A percentile compares a stretch with the other conserved stretches of the same genome.
These are phyloP conservation scores for Galerucella calmariensis DNA, from an alignment of 2,888 invertebrate species.

Conservation along the genomic window DNA sequence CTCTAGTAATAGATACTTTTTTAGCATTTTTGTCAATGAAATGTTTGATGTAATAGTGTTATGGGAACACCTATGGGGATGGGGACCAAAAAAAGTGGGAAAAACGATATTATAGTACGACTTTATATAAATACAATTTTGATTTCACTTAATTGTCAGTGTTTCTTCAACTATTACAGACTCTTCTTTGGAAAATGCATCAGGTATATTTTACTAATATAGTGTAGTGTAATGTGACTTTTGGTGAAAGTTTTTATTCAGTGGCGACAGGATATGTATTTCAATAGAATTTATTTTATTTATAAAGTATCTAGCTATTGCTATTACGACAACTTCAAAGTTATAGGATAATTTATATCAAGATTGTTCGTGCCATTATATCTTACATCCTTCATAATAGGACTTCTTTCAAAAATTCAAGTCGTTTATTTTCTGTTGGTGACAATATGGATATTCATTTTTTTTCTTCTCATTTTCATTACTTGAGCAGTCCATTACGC, in stretches of 20 bases:
- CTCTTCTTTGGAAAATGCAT: constrained; percentile 39
- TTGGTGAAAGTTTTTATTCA: constrained; percentile 28
- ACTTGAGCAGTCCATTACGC: too few relatives aligned
- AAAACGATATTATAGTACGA: not conserved
- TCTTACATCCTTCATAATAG: too few relatives aligned
- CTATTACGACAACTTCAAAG: too few relatives aligned
- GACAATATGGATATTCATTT: too few relatives aligned
- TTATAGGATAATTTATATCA: too few relatives aligned
- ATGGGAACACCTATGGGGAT: constrained; percentile 9
- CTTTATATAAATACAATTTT: constrained; percentile 45
- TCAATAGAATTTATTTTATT: too few relatives aligned
- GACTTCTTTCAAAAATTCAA: too few relatives aligned
- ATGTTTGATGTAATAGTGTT: constrained; percentile 10
- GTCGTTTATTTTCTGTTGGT: too few relatives aligned
- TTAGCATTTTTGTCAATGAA: constrained; percentile 4
- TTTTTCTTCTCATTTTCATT: too few relatives aligned
- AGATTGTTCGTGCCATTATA: too few relatives aligned
- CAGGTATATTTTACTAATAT: constrained; percentile 35
- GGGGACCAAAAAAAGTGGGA: constrained; percentile 39
- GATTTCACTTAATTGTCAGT: constrained; percentile 47
- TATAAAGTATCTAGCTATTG: too few relatives aligned
- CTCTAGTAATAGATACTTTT: not conserved
- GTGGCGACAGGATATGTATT: too few relatives aligned
- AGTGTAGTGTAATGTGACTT: constrained; percentile 30
- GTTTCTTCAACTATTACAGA: constrained; percentile 28